Evolutionary conservation across 2,888 invertebrate species (phyloP).

Genomic region (Acleris literana): DNA sequence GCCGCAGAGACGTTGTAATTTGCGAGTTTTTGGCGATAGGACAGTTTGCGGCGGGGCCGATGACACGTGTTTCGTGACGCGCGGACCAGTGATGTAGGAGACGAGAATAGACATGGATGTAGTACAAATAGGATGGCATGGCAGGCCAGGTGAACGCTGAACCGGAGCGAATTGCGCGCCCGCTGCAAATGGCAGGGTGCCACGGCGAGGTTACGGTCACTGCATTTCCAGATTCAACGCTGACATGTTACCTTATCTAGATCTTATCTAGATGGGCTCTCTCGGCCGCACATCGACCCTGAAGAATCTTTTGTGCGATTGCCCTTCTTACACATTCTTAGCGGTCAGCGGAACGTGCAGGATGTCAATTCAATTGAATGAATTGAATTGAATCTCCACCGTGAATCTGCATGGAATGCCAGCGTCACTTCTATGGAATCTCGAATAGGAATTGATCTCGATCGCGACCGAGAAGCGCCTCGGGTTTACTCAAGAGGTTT

Average conservation of each 20-base stretch:
- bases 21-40: conserved; percentile 47
- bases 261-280: too few relatives aligned
- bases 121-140: conserved; percentile 47
- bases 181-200: conserved; percentile 55
- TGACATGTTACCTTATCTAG: background rate
- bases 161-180: conserved; percentile 37
- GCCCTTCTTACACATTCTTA: too few relatives aligned
- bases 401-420: too few relatives aligned
- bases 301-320: too few relatives aligned
- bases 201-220: conserved; percentile 57
- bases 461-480: too few relatives aligned
- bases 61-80: conserved; percentile 69
- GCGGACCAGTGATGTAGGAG: conserved; percentile 65
- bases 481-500: too few relatives aligned
- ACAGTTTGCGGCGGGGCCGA: conserved; percentile 52
- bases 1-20: conserved; percentile 27
- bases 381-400: too few relatives aligned
- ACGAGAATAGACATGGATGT: conserved; percentile 60
- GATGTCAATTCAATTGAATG: too few relatives aligned
- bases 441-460: too few relatives aligned
- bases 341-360: too few relatives aligned
- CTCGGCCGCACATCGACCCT: too few relatives aligned
- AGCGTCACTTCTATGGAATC: too few relatives aligned
- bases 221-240: conserved; percentile 31
- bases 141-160: conserved; percentile 66